Conservation (phyloP, 1,140 invertebrate species). For the Macrocentrus cingulum region DNA sequence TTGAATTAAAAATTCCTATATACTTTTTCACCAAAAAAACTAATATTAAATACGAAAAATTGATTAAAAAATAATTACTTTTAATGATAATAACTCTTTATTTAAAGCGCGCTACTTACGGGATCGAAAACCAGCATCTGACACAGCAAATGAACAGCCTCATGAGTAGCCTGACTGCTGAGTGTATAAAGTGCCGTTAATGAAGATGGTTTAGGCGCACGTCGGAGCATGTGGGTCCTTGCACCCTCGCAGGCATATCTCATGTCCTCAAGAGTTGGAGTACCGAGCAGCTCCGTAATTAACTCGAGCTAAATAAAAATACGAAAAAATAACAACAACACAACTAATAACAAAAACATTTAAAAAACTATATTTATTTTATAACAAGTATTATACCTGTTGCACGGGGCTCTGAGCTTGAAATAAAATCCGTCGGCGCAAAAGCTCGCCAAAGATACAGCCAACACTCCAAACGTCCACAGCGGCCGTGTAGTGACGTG, state of each 20-base stretch:
- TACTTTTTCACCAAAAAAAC: slow-evolving; percentile 7
- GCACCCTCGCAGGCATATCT: slow-evolving; percentile 94
- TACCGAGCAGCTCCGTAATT: slow-evolving; percentile 95
- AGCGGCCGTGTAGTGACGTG: slow-evolving; percentile 93
- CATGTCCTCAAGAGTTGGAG: slow-evolving; percentile 95
- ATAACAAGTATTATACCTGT: slow-evolving; percentile 66
- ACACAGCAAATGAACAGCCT: slow-evolving; percentile 96
- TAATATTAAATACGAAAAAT: neutral
- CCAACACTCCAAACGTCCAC: slow-evolving; percentile 99
- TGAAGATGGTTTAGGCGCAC: slow-evolving; percentile 84
- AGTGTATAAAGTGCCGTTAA: slow-evolving; percentile 89
- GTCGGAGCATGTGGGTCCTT: slow-evolving; percentile 86
- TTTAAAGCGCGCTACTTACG: no score
- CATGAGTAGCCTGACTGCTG: slow-evolving; percentile 90
- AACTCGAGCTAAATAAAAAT: slow-evolving; percentile 76
- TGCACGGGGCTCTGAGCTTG: slow-evolving; percentile 94
- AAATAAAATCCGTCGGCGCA: slow-evolving; percentile 94
- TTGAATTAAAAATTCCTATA: no score
- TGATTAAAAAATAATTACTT: no score
- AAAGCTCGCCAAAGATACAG: slow-evolving; percentile 98
- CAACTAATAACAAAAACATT: neutral
- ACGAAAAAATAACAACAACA: slow-evolving; percentile 6
- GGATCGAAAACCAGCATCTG: slow-evolving; percentile 99
- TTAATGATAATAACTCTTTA: no score
- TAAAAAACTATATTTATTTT: neutral